Evolutionary conservation across 2,888 invertebrate genomes (phyloP), one percentile per base, ranked within the genome.

Genomic region (Galeruca laticollis): DNA sequence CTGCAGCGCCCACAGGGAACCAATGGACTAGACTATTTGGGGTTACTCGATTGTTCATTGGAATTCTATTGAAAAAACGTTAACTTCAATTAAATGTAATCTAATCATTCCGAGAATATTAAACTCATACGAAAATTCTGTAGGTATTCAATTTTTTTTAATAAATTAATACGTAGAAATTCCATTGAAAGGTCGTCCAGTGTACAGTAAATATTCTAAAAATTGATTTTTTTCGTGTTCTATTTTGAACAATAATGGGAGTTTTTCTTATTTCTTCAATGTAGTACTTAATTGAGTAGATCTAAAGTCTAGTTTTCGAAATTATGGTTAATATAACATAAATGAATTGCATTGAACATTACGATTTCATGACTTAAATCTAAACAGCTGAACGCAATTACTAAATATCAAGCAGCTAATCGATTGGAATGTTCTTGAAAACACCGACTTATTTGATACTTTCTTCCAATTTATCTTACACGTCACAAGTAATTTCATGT

Each of bases 361-460:
- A 11, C 11, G 20, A 52, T 56, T 56, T 33, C 8, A 33, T 33
- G 21, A 20, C n/a, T 31, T 31, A 57, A 57, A 57, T 18, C 33
- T 8, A 35, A 57, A 33, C 56, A 57, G 56, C 33, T 57, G 56
- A 10, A 33, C 4, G 35, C 18, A 35, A 57, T 57, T 57, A 57
- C 33, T 5, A n/a, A 57, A 33, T 35, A 18, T 15, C 35, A 18
- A 33, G 33, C 56, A 35, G 33, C 35, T 56, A 56, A 56, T 56
- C 56, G 35, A 33, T 56, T 15, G 15, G 9, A 26, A 35, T 33
- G 18, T 56, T 35, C 35, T 13, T 15, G 9, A 33, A 56, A 56
- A 26, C 26, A 26, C 31, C 35, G 31, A 8, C 15, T 8, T 56
- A 26, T 54, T 56, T 26, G 9, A 21, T 56, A 33, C 26, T 8